Evolutionary conservation across 2,113 vertebrate genomes (phyloP).

Genomic region (Oncorhynchus masou): DNA sequence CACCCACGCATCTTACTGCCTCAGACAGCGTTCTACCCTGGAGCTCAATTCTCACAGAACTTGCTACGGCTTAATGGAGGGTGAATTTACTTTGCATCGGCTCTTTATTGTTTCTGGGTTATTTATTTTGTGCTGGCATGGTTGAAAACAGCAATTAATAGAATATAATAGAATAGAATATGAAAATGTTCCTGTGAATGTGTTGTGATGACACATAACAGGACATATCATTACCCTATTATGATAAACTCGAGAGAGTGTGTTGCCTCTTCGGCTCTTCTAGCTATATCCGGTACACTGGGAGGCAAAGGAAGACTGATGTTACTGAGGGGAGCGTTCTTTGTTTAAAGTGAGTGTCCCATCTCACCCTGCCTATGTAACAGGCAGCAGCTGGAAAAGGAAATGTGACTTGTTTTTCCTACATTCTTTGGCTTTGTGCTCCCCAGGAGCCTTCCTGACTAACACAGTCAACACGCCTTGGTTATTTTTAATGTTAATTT

Average conservation of each 20-base stretch:
- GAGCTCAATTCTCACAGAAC: background rate
- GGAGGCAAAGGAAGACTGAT: conserved; percentile 33
- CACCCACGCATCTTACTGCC: background rate
- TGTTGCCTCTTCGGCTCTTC: background rate
- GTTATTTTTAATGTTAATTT: background rate
- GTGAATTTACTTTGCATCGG: background rate
- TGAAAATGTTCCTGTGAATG: background rate
- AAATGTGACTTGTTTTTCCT: conserved; percentile 51
- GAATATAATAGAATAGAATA: background rate
- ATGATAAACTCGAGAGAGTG: background rate
- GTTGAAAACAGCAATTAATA: background rate
- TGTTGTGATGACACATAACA: background rate
- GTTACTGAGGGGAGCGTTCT: conserved; percentile 18
- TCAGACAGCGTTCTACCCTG: background rate
- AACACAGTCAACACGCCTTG: background rate
- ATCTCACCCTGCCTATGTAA: conserved; percentile 48
- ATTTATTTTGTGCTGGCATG: background rate
- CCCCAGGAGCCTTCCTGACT: background rate
- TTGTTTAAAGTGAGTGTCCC: conserved; percentile 43
- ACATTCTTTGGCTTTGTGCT: background rate
- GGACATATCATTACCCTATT: background rate
- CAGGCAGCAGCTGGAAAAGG: conserved; percentile 13
- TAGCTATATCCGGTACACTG: conserved; percentile 17
- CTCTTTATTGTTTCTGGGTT: background rate
- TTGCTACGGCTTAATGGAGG: background rate